Conservation (phyloP, 2,797 vertebrate species). For the Capromys pilorides region DNA sequence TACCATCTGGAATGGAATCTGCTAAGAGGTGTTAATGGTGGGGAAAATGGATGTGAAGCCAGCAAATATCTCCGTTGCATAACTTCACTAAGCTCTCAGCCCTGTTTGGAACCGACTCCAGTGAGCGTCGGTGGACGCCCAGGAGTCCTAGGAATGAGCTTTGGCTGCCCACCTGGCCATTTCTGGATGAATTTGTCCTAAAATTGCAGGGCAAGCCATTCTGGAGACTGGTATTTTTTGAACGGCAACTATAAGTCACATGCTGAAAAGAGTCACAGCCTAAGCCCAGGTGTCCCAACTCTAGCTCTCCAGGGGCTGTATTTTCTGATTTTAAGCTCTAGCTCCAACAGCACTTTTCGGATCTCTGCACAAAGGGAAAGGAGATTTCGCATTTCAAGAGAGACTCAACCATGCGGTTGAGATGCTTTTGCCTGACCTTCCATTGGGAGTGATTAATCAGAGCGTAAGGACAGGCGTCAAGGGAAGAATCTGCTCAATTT, state of each 20-base stretch:
- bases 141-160: background rate
- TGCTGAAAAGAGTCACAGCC: conserved; percentile 48
- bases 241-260: background rate
- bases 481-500: background rate
- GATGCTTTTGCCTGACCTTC: background rate
- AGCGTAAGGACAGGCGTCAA: background rate
- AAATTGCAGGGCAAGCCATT: conserved; percentile 3
- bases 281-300: background rate
- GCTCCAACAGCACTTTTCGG: background rate
- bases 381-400: background rate
- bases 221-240: background rate
- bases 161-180: background rate
- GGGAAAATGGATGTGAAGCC: background rate
- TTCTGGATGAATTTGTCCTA: conserved; percentile 13
- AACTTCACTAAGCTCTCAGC: background rate
- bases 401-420: background rate
- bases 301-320: background rate
- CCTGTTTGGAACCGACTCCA: background rate
- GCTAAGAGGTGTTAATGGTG: background rate
- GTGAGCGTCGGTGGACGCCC: background rate
- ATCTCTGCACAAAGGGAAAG: background rate
- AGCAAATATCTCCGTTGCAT: background rate
- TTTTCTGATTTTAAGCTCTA: background rate
- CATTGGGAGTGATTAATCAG: background rate
- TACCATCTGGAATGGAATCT: background rate